phyloP scores from a whole-genome alignment of 2,113 vertebrate genomes.

The Pyrgilauda ruficollis region DNA sequence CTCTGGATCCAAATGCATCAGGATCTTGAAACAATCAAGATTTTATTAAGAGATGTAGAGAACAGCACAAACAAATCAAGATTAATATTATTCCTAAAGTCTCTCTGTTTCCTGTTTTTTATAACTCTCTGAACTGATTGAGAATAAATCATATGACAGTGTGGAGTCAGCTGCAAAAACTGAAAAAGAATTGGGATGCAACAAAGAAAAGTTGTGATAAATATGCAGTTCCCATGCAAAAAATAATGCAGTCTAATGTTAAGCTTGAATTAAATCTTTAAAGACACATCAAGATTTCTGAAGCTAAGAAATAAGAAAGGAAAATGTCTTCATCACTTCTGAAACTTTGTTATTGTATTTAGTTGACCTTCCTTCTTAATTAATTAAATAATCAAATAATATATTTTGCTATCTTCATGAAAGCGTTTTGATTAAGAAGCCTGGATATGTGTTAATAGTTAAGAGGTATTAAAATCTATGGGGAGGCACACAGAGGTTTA shows the following conservation, averaged over 20 bases:
- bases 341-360: not conserved
- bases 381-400: not conserved
- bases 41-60: not conserved
- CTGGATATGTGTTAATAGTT: not conserved
- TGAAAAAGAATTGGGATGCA: not conserved
- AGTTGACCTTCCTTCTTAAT: not conserved
- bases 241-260: not conserved
- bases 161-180: not conserved
- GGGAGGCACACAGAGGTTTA: not conserved
- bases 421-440: not conserved
- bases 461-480: not conserved
- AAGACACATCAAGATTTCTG: not conserved
- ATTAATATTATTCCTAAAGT: not conserved
- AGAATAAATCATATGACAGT: not conserved
- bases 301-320: not conserved
- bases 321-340: not conserved
- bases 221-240: not conserved
- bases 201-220: not conserved
- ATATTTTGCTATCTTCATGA: not conserved
- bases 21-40: not conserved
- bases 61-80: not conserved
- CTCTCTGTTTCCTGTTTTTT: not conserved
- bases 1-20: not conserved
- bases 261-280: not conserved
- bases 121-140: not conserved